Conservation (phyloP, 1,140 invertebrate species). For the Latrodectus geometricus region DNA sequence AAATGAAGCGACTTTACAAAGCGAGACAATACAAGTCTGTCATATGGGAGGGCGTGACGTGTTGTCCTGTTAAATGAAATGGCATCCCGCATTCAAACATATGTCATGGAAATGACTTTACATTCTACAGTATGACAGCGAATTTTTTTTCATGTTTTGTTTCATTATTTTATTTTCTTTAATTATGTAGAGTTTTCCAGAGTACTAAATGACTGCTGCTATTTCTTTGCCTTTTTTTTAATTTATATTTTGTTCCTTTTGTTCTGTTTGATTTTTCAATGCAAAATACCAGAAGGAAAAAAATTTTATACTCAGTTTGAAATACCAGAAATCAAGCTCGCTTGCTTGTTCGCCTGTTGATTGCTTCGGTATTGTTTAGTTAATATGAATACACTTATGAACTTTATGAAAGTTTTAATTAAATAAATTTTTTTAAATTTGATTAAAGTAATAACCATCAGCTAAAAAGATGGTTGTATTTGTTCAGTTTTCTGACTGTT, state of each 20-base stretch:
- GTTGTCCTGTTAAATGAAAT: conserved; percentile 32
- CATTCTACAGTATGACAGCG: conserved; percentile 30
- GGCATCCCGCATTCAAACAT: conserved; percentile 24
- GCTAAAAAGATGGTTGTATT: too few relatives aligned
- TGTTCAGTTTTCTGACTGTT: too few relatives aligned
- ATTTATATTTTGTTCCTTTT: background rate
- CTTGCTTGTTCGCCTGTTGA: too few relatives aligned
- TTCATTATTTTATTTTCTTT: background rate
- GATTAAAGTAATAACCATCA: too few relatives aligned
- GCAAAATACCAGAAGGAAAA: background rate
- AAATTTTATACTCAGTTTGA: too few relatives aligned
- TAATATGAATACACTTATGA: too few relatives aligned
- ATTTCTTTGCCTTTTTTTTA: background rate
- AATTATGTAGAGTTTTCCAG: background rate
- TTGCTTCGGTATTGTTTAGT: too few relatives aligned
- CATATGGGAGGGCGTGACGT: conserved; percentile 27
- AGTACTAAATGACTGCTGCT: background rate
- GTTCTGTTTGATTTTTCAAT: background rate
- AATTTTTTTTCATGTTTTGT: conserved; percentile 32
- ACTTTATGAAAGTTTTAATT: too few relatives aligned
- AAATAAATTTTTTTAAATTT: too few relatives aligned
- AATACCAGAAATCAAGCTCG: too few relatives aligned
- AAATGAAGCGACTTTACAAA: conserved; percentile 23
- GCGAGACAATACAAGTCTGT: conserved; percentile 9
- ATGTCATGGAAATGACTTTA: conserved; percentile 33